Conservation (phyloP, 1,140 invertebrate genomes). For the Drosophila leontia region DNA sequence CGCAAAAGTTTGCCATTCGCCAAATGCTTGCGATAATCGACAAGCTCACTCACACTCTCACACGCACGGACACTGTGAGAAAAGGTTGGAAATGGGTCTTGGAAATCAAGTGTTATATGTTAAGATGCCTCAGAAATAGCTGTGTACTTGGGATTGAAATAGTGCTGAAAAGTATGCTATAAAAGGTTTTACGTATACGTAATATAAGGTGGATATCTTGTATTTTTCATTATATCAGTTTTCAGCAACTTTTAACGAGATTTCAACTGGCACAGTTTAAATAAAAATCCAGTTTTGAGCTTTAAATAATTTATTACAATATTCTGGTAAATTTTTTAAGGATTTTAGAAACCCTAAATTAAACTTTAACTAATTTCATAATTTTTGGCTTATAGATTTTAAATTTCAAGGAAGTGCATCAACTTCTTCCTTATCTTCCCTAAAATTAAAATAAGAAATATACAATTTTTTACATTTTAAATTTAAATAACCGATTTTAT, state of each 20-base stretch:
- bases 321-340: no score
- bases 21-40: conserved; percentile 54
- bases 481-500: background rate
- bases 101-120: no score
- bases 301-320: no score
- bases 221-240: background rate
- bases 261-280: background rate
- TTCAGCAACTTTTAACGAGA: background rate
- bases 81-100: background rate
- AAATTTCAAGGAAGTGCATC: no score
- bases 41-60: conserved; percentile 21
- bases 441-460: no score
- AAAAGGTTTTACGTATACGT: background rate
- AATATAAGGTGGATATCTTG: background rate
- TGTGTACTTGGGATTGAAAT: background rate
- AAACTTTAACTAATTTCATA: no score
- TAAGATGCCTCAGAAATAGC: background rate
- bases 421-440: no score
- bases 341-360: no score
- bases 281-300: no score
- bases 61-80: background rate
- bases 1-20: conserved; percentile 64
- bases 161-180: background rate
- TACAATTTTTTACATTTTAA: background rate
- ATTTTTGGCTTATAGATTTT: no score